Evolutionary conservation across 2,888 invertebrate species (phyloP).

Genomic region (Melinaea marsaeus): DNA sequence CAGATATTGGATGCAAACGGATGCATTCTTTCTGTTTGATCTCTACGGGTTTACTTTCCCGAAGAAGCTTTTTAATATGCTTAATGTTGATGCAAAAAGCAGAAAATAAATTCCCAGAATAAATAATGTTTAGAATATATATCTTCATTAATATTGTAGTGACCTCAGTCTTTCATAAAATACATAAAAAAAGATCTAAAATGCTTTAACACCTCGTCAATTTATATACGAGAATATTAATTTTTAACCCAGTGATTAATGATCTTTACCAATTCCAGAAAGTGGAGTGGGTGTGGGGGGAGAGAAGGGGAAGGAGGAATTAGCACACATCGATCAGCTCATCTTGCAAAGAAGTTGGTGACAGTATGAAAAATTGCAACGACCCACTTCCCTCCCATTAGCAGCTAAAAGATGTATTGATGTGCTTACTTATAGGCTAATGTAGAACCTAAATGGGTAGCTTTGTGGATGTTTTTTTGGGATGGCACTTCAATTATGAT

Average conservation of each 20-base stretch:
- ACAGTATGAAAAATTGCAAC: slow-evolving; percentile 61
- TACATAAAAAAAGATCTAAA: not conserved
- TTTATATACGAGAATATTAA: slow-evolving; percentile 22
- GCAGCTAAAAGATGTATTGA: slow-evolving; percentile 25
- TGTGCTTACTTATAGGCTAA: slow-evolving; percentile 12
- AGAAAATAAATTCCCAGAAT: too few species aligned
- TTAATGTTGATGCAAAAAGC: too few species aligned
- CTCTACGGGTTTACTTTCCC: too few species aligned
- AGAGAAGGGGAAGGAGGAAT: slow-evolving; percentile 18
- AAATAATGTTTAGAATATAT: too few species aligned
- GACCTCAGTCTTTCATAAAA: not conserved
- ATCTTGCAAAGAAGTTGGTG: slow-evolving; percentile 37
- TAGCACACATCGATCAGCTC: slow-evolving; percentile 35
- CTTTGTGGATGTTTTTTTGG: too few species aligned
- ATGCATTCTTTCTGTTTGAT: too few species aligned
- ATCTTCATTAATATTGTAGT: not conserved
- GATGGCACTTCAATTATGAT: too few species aligned
- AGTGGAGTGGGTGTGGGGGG: not conserved
- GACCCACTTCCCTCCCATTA: slow-evolving; percentile 50
- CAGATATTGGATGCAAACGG: too few species aligned
- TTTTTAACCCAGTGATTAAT: slow-evolving; percentile 28
- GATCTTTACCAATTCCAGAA: slow-evolving; percentile 10
- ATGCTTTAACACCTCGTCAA: slow-evolving; percentile 1
- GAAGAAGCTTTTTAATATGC: too few species aligned
- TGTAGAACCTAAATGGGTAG: too few species aligned